Evolutionary conservation across 2,797 vertebrate genomes (phyloP).

Genomic region (Micropoecilia bifurca): DNA sequence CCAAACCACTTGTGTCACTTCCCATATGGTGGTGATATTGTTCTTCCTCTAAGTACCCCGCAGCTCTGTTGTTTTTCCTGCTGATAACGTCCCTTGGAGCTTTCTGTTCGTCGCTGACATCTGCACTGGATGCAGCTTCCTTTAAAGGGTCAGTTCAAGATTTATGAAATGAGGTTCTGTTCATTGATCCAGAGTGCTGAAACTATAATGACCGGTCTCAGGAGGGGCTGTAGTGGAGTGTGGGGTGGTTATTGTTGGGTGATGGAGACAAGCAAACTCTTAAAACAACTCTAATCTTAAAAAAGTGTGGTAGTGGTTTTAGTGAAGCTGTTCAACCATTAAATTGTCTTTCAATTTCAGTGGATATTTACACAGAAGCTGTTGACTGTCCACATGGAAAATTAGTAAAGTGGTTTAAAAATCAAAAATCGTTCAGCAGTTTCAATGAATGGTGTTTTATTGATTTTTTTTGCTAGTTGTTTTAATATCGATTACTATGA

Average conservation of each 20-base stretch:
- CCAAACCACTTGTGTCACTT: constrained; percentile 58
- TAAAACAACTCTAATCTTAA: neutral
- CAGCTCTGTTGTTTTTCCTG: constrained; percentile 80
- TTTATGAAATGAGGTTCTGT: neutral
- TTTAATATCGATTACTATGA: neutral
- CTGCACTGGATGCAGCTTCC: constrained; percentile 48
- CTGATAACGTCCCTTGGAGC: constrained; percentile 70
- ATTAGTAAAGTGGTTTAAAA: neutral
- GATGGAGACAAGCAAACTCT: neutral
- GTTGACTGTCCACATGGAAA: neutral
- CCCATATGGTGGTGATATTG: constrained; percentile 73
- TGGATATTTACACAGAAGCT: neutral
- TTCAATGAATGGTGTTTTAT: neutral
- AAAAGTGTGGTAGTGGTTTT: neutral
- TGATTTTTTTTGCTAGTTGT: neutral
- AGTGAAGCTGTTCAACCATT: neutral
- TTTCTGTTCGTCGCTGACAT: constrained; percentile 61
- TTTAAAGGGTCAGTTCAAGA: constrained; percentile 6
- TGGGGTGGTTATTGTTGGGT: neutral
- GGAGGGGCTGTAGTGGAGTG: neutral
- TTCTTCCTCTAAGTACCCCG: constrained; percentile 67
- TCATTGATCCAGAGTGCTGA: neutral
- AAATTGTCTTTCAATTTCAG: neutral
- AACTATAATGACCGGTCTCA: neutral
- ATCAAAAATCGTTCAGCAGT: neutral